Base-by-base conservation (phyloP, 2,113 vertebrate genomes). In the Halcyon malimbica region DNA sequence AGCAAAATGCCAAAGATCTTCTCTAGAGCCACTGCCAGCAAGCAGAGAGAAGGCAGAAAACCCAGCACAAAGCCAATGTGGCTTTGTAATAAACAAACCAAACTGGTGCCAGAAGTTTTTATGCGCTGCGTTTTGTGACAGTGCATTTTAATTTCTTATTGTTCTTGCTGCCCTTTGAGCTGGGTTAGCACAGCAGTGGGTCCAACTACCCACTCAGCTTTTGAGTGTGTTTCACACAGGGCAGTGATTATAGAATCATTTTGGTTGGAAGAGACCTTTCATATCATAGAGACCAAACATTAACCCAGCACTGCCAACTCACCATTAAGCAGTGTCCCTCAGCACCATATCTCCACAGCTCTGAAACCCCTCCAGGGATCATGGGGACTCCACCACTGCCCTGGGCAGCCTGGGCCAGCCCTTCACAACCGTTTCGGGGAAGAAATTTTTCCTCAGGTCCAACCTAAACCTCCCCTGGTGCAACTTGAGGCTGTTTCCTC, bases 1-100 rank as follows among this genome's bases (percentile, higher is more conserved):
- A 96, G 78, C 77, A n/a, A 57, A 87, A 84, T 62, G 37, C 74
- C 91, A 85, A 76, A 79, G 65, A 73, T 54, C 83, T 83, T 88
- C 37, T 91, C 51, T 16, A 39, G 90, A 79, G 63, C 56, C 42
- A n/a, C 82, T 96, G 93, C 87, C 94, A 93, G 86, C 29, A 11
- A 56, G 68, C 48, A 44, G 73, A 76, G 83, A 73, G 70, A 41
- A 71, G 79, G 39, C 86, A 89, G 62, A 51, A 91, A 87, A 60
- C 20, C 16, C 33, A 59, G 7, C 24, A 50, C 60, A 84, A 44
- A 95, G 73, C 51, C 2, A 7, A 14, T 0, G 1, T 39, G 48
- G 31, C n/a, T 92, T 90, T 59, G 1, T 51, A 86, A 90, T 28
- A 78, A 91, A 87, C 73, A 89, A 87, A 62, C 16, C n/a, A 67